Percentiles rank a stretch among this genome's conserved stretches.
Conservation (phyloP, 1,140 invertebrate genomes). For the Drosophila carrolli region DNA sequence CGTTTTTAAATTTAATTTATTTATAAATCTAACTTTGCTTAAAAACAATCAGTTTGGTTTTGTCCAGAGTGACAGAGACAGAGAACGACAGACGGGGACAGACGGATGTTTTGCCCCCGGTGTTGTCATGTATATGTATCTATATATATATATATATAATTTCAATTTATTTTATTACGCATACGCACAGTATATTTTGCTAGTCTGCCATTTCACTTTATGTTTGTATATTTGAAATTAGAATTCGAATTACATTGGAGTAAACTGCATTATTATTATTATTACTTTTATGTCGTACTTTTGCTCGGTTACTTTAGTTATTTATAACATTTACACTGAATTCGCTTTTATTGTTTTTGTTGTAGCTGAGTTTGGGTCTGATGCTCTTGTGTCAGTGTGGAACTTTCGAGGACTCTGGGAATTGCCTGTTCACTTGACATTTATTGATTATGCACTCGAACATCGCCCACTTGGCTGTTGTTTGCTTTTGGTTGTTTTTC, state of each 20-base stretch:
- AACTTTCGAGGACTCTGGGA: slow-evolving; percentile 26
- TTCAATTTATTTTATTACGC: slow-evolving; percentile 67
- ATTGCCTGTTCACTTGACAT: slow-evolving; percentile 59
- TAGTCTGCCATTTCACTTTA: slow-evolving; percentile 63
- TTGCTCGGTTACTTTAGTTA: slow-evolving; percentile 67
- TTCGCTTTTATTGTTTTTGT: slow-evolving; percentile 58
- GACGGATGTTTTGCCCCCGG: neutral
- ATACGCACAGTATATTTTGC: slow-evolving; percentile 76
- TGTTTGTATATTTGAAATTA: slow-evolving; percentile 59
- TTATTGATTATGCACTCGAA: slow-evolving; percentile 76
- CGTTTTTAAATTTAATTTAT: slow-evolving; percentile 43
- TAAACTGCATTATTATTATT: slow-evolving; percentile 55
- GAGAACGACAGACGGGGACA: slow-evolving; percentile 21
- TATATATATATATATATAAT: slow-evolving; percentile 21
- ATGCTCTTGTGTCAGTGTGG: slow-evolving; percentile 6
- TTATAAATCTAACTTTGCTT: slow-evolving; percentile 66
- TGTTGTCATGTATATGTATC: slow-evolving; percentile 40
- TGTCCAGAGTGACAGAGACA: slow-evolving; percentile 55
- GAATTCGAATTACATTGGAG: slow-evolving; percentile 62
- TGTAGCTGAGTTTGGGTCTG: slow-evolving; percentile 1
- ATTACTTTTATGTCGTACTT: slow-evolving; percentile 45
- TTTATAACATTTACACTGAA: slow-evolving; percentile 81
- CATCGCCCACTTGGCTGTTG: slow-evolving; percentile 22
- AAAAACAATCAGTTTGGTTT: slow-evolving; percentile 82
- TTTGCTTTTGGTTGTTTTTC: slow-evolving; percentile 15